phyloP scores from a whole-genome alignment of 2,888 invertebrate species.

The Sabellastarte sp. region DNA sequence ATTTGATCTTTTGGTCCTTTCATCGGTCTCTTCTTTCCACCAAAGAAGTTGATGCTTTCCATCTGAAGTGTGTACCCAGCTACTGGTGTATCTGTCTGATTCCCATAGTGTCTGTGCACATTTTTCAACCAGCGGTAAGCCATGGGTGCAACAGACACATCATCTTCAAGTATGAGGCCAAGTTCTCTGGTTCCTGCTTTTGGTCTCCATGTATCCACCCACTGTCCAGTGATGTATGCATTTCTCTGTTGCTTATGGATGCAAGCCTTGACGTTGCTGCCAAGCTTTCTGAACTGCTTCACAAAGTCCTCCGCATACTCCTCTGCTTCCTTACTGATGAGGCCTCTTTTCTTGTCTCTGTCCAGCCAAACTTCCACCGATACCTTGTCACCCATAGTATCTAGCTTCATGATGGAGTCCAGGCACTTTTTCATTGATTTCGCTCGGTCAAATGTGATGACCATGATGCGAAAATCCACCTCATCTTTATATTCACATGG shows the following conservation, averaged over 20 bases:
- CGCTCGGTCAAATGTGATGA: no score
- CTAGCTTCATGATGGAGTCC: no score
- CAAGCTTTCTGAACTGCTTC: background rate
- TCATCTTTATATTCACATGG: no score
- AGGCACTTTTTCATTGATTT: no score
- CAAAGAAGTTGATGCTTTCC: slow-evolving; percentile 6
- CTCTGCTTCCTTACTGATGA: no score
- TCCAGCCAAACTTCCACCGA: no score
- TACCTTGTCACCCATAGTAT: no score
- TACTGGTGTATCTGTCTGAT: slow-evolving; percentile 8
- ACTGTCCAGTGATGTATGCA: background rate
- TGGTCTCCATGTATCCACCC: background rate
- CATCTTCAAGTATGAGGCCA: background rate
- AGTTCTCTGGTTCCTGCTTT: background rate
- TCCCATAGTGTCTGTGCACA: slow-evolving; percentile 6
- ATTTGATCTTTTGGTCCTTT: slow-evolving; percentile 9
- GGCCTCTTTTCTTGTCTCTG: no score
- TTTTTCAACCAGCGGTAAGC: slow-evolving; percentile 22
- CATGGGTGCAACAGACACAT: slow-evolving; percentile 9
- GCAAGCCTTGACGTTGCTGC: background rate
- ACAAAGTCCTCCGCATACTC: no score
- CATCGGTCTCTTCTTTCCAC: slow-evolving; percentile 1
- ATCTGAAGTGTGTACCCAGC: slow-evolving; percentile 21
- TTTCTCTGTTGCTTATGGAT: background rate
- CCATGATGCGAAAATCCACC: no score